Evolutionary conservation across 2,797 vertebrate species (phyloP), one percentile per base, ranked within the genome.

Genomic region (Epinephelus malabaricus): DNA sequence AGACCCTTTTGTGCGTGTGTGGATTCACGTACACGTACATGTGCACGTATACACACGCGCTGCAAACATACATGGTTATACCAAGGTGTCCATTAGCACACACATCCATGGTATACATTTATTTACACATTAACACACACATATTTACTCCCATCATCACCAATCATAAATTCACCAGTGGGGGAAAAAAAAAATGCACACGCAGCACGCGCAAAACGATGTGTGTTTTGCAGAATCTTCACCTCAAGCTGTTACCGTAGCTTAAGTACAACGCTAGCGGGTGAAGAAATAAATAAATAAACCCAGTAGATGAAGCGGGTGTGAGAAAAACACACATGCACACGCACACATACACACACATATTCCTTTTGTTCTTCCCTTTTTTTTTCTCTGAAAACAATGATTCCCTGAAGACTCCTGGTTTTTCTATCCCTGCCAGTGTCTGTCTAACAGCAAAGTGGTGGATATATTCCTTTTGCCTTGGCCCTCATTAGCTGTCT

Each of bases 401-500:
- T 92, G 77, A 94, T 93, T 96, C 96, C 96, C 96, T 27, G 73
- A 92, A 94, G 95, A 94, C 90, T 76, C 65, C 69, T 65, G 92
- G 86, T 88, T 92, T 55, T 86, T 95, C 95, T 94, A 95, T 94
- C 81, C 81, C 88, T 94, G 87, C 94, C 90, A 92, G 93, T 90
- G 93, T 71, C 86, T 90, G 93, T 93, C 95, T 95, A 89, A 92
- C 94, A 96, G 95, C 93, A 93, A 94, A 96, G 93, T 93, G 85
- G 75, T 61, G 85, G 94, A 96, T 95, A 95, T 94, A 95, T 95
- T 95, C 93, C 92, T 95, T 95, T 95, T 95, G 95, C 94, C 93
- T 94, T 89, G 89, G 91, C 94, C 96, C 96, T 97, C 96, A 96
- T 97, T 97, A 97, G 93, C 71, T 77, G 95, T 96, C 94, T 94